Evolutionary conservation across 2,797 vertebrate genomes (phyloP), one percentile per base, ranked within the genome.

Genomic region (Eupleurogrammus muticus): DNA sequence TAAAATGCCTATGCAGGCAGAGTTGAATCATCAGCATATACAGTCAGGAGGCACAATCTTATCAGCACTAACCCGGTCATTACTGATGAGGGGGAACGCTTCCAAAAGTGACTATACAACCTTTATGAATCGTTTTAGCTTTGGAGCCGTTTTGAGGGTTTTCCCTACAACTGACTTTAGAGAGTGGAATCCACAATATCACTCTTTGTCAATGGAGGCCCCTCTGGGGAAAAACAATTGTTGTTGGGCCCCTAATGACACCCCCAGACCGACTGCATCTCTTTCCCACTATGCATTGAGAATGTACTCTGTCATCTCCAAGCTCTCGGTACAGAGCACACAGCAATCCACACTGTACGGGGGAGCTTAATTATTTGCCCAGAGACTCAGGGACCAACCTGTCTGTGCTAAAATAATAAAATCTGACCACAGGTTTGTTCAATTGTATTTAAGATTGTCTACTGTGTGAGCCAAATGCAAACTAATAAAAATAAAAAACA

Each of bases 301-400:
- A 57, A 61, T 66, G 51, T 21, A 48, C 16, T n/a, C 13, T 47
- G 59, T 59, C 63, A 51, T 14, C 47, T 62, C 44, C 44, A 57
- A 40, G 24, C 44, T 68, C 40, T 32, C n/a, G 47, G 49, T 48
- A 63, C 20, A 57, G 35, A 35, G n/a, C 34, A 53, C 47, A 57
- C 61, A 54, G 49, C 2, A 66, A 54, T n/a, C 19, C 44, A 21
- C 70, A 44, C 38, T 35, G 13, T 35, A 61, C 23, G 16, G 9
- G 5, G 10, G 32, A 28, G 14, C 55, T 68, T 65, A 68, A 57
- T 58, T 50, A 58, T 75, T 72, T 56, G 58, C 19, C 17, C 24
- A 61, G 51, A 62, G 56, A 58, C 42, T 50, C 28, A 19, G 58
- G 55, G 70, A 70, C 51, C 62, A 53, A 38, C 36, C 49, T 23